These are phyloP conservation scores for Drosophila melanosoma DNA, from an alignment of 2,888 invertebrate genomes.

Conservation along the genomic window DNA sequence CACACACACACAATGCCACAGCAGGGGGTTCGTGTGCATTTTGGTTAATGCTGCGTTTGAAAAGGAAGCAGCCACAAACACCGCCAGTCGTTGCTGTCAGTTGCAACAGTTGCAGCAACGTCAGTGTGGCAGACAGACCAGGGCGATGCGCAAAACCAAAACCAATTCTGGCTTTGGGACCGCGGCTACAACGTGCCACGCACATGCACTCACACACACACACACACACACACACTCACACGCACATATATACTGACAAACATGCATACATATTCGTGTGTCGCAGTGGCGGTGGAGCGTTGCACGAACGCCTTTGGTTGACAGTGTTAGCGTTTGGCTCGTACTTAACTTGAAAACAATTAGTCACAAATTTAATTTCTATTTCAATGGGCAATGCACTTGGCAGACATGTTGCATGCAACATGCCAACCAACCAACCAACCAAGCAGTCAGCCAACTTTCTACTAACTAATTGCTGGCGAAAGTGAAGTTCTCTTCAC, in stretches of 20 bases:
- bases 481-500: conserved; percentile 50
- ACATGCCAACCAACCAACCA: conserved; percentile 52
- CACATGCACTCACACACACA: conserved; percentile 27
- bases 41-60: neutral
- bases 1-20: neutral
- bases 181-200: conserved; percentile 59
- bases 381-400: conserved; percentile 38
- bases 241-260: conserved; percentile 13
- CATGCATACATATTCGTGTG: conserved; percentile 6
- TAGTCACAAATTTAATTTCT: conserved; percentile 75
- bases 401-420: conserved; percentile 64
- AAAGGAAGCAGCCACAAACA: conserved; percentile 23
- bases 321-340: conserved; percentile 41
- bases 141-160: conserved; percentile 32
- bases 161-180: conserved; percentile 54
- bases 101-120: conserved; percentile 52
- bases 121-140: conserved; percentile 36
- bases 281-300: conserved; percentile 48
- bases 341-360: conserved; percentile 68
- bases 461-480: conserved; percentile 60
- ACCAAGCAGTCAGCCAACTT: conserved; percentile 30
- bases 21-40: neutral
- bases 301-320: conserved; percentile 59
- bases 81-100: conserved; percentile 62
- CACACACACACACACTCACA: conserved; percentile 9